A percentile compares a stretch with the other conserved stretches of the same genome.
Conservation (phyloP, 2,113 vertebrate species). For the Onychorhynchus coronatus region DNA sequence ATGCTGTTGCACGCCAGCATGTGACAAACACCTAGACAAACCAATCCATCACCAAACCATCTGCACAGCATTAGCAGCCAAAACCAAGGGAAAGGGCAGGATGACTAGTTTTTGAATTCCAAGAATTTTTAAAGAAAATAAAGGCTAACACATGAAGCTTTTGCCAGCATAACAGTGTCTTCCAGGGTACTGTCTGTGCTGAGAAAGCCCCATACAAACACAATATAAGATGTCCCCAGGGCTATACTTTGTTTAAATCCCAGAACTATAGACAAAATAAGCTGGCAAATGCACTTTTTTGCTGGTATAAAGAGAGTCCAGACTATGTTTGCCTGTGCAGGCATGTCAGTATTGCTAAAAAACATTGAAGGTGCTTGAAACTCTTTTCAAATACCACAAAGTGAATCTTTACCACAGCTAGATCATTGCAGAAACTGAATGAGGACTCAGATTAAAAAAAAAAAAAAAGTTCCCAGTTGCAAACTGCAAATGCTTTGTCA, state of each 20-base stretch:
- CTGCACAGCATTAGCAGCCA: constrained; percentile 67
- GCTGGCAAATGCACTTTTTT: not conserved
- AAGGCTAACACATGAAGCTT: not conserved
- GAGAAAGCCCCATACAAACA: not conserved
- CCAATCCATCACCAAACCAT: constrained; percentile 61
- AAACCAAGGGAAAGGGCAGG: not conserved
- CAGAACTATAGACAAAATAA: not conserved
- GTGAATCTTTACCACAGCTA: constrained; percentile 11
- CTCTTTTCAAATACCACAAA: constrained; percentile 32
- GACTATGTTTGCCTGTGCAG: not conserved
- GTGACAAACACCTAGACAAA: constrained; percentile 62
- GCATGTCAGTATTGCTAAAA: constrained; percentile 11
- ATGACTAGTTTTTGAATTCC: not conserved
- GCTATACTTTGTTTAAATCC: not conserved
- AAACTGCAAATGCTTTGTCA: constrained; percentile 25
- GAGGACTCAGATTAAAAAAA: not conserved
- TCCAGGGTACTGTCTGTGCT: not conserved
- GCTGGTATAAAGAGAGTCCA: not conserved
- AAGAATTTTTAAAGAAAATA: constrained; percentile 22
- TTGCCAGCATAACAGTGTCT: not conserved
- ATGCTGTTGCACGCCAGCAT: not conserved
- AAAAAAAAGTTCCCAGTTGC: not conserved
- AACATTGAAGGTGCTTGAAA: constrained; percentile 13
- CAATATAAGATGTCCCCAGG: not conserved
- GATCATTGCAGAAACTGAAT: not conserved